Evolutionary conservation across 1,140 invertebrate species (phyloP), one percentile per base, ranked within the genome.

Genomic region (Apis cerana): DNA sequence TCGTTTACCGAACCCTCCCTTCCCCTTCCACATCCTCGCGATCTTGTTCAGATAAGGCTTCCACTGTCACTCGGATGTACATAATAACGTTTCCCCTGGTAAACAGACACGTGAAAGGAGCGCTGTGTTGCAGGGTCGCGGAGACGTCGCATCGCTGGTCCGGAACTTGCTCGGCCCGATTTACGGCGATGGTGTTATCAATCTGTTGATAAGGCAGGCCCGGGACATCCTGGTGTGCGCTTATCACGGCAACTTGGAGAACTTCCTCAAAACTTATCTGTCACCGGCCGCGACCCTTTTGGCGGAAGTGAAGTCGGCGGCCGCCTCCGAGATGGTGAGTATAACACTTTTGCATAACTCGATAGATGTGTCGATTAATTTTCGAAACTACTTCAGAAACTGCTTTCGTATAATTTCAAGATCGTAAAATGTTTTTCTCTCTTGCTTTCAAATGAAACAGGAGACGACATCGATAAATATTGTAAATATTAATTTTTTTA

Each of bases 151-250:
- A 15, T 93, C 92, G 58, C 89, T 96, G 82, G 95, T 96, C 76
- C 95, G 96, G 83, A 95, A 92, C 84, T 95, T 96, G 91, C 95
- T 96, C 84, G 95, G 95, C 59, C 93, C 94, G 80, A 94, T 96
- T 90, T 96, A 95, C 87, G 94, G 93, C 75, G 93, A 94, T 82
- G 93, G 93, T 83, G 95, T 96, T 70, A 94, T 95, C 91, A 94
- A 95, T 89, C 94, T 95, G 87, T 92, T 96, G 89, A 95, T 96
- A 82, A 94, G 95, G 74, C 96, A 96, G 92, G 96, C 96, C 67
- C 95, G 96, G 83, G 96, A 96, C 91, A 94, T 96, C 70, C 94
- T 96, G 83, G 95, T 96, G 52, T 96, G 95, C 89, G 94, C 95
- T 85, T 96, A 96, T 93, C 94, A 95, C 75, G 96, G 96, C 52